A percentile compares a stretch with the other conserved stretches of the same genome.
Evolutionary conservation across 2,888 invertebrate genomes (phyloP).

Genomic region (Malacosoma neustria): DNA sequence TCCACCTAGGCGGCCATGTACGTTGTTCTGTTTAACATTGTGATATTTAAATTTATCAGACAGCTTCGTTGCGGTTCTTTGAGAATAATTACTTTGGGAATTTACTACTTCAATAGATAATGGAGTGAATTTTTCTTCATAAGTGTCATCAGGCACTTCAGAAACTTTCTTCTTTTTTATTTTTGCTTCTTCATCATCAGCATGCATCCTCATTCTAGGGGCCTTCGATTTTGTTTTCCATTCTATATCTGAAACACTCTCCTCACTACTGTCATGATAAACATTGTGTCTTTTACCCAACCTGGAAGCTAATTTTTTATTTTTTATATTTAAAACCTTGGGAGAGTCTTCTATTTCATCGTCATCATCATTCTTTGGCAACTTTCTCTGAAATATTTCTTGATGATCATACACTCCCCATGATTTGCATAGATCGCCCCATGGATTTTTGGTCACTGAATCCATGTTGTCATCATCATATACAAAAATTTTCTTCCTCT

Average conservation of each 20-base stretch:
- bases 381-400: constrained; percentile 59
- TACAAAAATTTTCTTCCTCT: constrained; percentile 24
- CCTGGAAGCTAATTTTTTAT: constrained; percentile 52
- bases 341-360: constrained; percentile 27
- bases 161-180: constrained; percentile 35
- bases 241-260: constrained; percentile 67
- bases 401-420: constrained; percentile 81
- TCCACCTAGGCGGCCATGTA: constrained; percentile 51
- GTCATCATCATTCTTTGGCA: constrained; percentile 35
- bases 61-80: constrained; percentile 38
- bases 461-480: constrained; percentile 37
- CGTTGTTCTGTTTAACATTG: constrained; percentile 17
- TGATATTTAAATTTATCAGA: constrained; percentile 55
- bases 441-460: constrained; percentile 77
- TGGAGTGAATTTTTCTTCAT: constrained; percentile 43
- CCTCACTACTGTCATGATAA: constrained; percentile 38
- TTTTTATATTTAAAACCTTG: constrained; percentile 39
- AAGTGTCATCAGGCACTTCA: constrained; percentile 22
- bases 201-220: constrained; percentile 89
- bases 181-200: constrained; percentile 88
- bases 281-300: constrained; percentile 45
- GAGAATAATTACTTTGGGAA: constrained; percentile 34
- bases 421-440: constrained; percentile 81
- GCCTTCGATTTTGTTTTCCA: constrained; percentile 78
- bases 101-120: constrained; percentile 61